Percentiles rank a stretch among this genome's conserved stretches.
These are phyloP conservation scores for Aethes cnicana DNA, from an alignment of 2,888 invertebrate species.

Conservation along the genomic window DNA sequence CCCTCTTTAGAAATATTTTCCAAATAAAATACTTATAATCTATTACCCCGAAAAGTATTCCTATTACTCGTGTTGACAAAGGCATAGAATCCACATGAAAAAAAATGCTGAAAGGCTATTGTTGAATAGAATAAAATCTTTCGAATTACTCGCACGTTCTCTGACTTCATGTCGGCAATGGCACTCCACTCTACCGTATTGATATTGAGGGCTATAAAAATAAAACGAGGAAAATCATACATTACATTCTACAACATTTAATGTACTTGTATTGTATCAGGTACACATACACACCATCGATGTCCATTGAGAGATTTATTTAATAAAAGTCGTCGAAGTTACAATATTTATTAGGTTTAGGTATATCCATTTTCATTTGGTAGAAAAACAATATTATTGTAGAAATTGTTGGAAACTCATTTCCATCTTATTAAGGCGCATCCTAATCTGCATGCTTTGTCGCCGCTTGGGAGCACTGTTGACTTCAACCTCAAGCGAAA, in stretches of 20 bases:
- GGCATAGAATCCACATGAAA: constrained; percentile 9
- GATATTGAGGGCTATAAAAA: constrained; percentile 34
- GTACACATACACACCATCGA: background rate
- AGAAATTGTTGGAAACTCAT: constrained; percentile 36
- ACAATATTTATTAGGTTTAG: too few relatives aligned
- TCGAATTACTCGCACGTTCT: constrained; percentile 42
- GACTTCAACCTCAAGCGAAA: constrained; percentile 4
- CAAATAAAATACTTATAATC: constrained; percentile 15
- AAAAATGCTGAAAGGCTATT: constrained; percentile 22
- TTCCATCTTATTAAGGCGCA: constrained; percentile 36
- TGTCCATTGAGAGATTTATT: background rate
- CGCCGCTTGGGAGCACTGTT: constrained; percentile 16
- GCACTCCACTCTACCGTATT: constrained; percentile 39
- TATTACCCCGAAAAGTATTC: constrained; percentile 15
- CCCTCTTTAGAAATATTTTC: constrained; percentile 4
- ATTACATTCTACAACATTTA: constrained; percentile 12
- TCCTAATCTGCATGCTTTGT: constrained; percentile 30
- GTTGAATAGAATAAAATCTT: constrained; percentile 35
- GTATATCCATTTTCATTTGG: constrained; percentile 22
- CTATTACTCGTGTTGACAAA: constrained; percentile 27
- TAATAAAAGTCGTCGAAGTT: too few relatives aligned
- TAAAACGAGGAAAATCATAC: constrained; percentile 24
- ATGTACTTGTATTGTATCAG: too few relatives aligned
- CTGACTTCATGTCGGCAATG: constrained; percentile 39
- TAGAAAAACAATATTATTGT: constrained; percentile 29